Base-by-base conservation (phyloP, 2,113 vertebrate species). In the Scomber colias region DNA sequence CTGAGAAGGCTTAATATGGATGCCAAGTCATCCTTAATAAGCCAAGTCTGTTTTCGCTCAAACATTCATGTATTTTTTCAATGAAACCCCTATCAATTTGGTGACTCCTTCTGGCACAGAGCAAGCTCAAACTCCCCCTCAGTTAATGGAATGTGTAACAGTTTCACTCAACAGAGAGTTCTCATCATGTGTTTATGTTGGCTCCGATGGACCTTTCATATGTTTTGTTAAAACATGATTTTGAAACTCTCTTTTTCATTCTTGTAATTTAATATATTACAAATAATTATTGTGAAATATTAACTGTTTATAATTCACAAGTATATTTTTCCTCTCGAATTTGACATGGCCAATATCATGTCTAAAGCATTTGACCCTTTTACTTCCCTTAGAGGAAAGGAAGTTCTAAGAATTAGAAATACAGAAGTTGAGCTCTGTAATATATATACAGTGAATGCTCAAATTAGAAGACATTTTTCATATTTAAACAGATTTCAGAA, bases 1-100 rank as follows among this genome's bases (percentile, higher is more conserved):
- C 92, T 93, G 85, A 92, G 80, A 62, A 79, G 78, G 76, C 85
- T 88, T 72, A 80, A 60, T 61, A 71, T 31, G 62, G 77, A 68
- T 86, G 89, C 91, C 91, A 93, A 90, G 78, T 86, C 88, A 77
- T 87, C 72, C 77, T 74, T 81, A 90, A 81, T 87, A 85, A 82
- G 87, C 92, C 88, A 93, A 89, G 86, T 86, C 51, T 60, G 56
- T 82, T 88, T 79, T 87, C 75, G 49, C 67, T 75, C 69, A 82
- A 81, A 81, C 55, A 77, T 59, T 89, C 48, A 67, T 85, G 64
- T 87, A 59, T 83, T 85, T 79, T 76, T 85, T 65, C 77, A 83
- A 51, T 87, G 44, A 64, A 85, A 81, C 63, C 65, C 82, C 66
- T 62, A 79, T 92, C 75, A 87, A 64, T 88, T 89, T 78, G 76